phyloP scores from a whole-genome alignment of 2,113 vertebrate species.

The Falcunculus frontatus region DNA sequence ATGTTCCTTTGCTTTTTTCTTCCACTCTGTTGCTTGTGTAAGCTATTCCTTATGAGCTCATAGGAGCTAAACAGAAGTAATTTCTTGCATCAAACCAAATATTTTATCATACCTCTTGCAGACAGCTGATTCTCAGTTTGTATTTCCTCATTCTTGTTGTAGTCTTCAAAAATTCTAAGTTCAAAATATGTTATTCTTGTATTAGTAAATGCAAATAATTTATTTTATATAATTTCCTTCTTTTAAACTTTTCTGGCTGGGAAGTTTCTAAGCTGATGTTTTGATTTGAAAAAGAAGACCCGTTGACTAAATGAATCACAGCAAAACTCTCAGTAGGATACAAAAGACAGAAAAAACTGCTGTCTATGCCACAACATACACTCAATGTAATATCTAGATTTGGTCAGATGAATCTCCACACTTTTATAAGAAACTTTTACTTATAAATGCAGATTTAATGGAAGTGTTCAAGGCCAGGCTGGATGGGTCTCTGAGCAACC shows the following conservation, averaged over 20 bases:
- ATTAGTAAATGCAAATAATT: not conserved
- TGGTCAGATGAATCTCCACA: not conserved
- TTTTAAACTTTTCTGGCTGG: not conserved
- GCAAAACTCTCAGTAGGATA: not conserved
- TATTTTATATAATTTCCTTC: not conserved
- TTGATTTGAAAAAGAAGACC: not conserved
- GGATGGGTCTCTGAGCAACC: not conserved
- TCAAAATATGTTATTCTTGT: not conserved
- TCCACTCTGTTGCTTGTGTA: not conserved
- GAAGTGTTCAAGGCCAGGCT: not conserved
- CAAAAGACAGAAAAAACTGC: not conserved
- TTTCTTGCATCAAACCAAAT: not conserved
- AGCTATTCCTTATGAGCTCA: not conserved
- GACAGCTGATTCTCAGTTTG: not conserved
- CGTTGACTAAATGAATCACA: not conserved
- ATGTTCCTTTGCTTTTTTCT: not conserved
- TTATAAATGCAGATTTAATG: not conserved
- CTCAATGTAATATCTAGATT: rapidly evolving
- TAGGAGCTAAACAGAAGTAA: not conserved
- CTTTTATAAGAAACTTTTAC: not conserved
- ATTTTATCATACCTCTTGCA: not conserved
- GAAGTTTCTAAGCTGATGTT: not conserved
- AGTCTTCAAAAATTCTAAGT: not conserved
- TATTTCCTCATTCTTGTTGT: not conserved
- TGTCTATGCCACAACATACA: not conserved